Percentiles rank a stretch among this genome's conserved stretches.
phyloP scores from a whole-genome alignment of 2,113 vertebrate species.

The Equus przewalskii region DNA sequence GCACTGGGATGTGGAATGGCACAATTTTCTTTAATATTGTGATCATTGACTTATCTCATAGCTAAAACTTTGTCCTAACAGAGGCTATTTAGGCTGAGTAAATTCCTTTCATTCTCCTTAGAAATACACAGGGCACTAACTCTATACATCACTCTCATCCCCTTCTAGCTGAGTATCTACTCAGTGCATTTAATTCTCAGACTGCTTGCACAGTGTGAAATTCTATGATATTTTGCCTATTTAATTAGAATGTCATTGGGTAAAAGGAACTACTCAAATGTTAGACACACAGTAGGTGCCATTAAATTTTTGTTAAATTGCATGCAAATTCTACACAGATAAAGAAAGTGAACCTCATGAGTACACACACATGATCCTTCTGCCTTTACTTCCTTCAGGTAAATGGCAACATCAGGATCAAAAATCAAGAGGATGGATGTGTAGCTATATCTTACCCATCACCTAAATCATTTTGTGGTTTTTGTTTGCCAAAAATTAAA shows the following conservation, averaged over 20 bases:
- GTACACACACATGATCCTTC: fast-evolving
- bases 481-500: not conserved
- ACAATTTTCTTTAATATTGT: not conserved
- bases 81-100: not conserved
- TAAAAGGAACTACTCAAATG: not conserved
- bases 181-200: not conserved
- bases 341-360: not conserved
- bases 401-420: not conserved
- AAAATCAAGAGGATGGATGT: not conserved
- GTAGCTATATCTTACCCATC: not conserved
- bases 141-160: not conserved
- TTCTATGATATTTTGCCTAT: not conserved
- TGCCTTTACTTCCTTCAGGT: not conserved
- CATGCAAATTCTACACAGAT: not conserved
- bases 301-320: not conserved
- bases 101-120: not conserved
- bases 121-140: not conserved
- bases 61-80: not conserved
- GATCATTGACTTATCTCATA: not conserved
- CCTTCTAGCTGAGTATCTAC: not conserved
- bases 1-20: not conserved
- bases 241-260: not conserved
- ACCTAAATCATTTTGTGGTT: not conserved
- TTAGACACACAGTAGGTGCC: not conserved
- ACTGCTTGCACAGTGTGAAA: not conserved